Evolutionary conservation across 2,888 invertebrate genomes (phyloP).

Genomic region (Aphodius granarius): DNA sequence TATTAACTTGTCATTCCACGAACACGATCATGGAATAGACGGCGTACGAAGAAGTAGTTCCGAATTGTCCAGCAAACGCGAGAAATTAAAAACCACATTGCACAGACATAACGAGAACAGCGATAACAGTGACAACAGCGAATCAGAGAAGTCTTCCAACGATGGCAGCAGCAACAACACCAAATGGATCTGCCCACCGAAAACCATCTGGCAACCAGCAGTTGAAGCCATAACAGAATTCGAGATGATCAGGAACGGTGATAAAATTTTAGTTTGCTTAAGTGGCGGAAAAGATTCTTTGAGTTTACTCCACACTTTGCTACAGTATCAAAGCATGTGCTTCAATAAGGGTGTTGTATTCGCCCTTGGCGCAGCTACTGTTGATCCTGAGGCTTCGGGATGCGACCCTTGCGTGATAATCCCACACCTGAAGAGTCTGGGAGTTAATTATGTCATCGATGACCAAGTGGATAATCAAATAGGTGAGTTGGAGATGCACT

Average conservation of each 20-base stretch:
- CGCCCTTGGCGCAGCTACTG: conserved; percentile 71
- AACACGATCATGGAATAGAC: conserved; percentile 56
- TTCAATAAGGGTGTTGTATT: conserved; percentile 76
- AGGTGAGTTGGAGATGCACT: conserved; percentile 1
- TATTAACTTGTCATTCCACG: conserved; percentile 73
- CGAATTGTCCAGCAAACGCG: conserved; percentile 45
- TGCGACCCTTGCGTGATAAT: conserved; percentile 64
- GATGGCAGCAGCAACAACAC: conserved; percentile 55
- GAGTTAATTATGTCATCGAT: conserved; percentile 77
- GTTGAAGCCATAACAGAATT: conserved; percentile 82
- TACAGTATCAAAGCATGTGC: conserved; percentile 81
- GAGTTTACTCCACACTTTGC: conserved; percentile 79
- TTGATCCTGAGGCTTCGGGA: conserved; percentile 67
- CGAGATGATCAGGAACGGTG: conserved; percentile 81
- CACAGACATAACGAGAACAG: conserved; percentile 46
- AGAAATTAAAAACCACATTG: conserved; percentile 44
- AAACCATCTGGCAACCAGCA: conserved; percentile 79
- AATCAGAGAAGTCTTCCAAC: conserved; percentile 33
- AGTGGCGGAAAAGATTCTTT: conserved; percentile 84
- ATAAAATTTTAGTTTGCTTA: conserved; percentile 80
- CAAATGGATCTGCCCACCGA: conserved; percentile 77
- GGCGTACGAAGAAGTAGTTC: conserved; percentile 46
- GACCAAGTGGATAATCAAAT: conserved; percentile 43
- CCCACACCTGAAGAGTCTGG: conserved; percentile 72
- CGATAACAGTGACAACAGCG: conserved; percentile 42